phyloP scores from a whole-genome alignment of 2,797 vertebrate species.

The Eremophila alpestris region DNA sequence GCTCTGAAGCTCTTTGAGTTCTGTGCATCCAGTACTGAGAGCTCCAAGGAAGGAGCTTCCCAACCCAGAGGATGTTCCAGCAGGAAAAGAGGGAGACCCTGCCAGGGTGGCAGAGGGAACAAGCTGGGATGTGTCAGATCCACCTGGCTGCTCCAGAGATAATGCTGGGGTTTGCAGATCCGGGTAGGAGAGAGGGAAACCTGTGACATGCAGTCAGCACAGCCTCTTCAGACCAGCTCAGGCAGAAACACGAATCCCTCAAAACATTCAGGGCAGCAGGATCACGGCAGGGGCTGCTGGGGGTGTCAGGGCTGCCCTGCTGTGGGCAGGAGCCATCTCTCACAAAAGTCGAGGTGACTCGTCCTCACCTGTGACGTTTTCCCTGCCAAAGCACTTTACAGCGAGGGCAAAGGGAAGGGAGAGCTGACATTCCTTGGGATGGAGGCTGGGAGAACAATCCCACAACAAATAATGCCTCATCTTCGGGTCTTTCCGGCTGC shows the following conservation, averaged over 20 bases:
- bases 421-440: not conserved
- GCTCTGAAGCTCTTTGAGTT: not conserved
- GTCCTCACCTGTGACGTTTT: not conserved
- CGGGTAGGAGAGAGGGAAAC: not conserved
- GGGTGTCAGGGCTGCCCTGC: rapidly evolving
- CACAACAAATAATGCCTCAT: constrained; percentile 1
- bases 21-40: rapidly evolving
- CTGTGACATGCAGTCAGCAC: not conserved
- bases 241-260: not conserved
- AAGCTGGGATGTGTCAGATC: not conserved
- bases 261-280: rapidly evolving
- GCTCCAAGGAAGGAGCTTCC: not conserved
- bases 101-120: not conserved
- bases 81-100: not conserved
- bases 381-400: rapidly evolving
- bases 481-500: not conserved
- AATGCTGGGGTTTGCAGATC: not conserved
- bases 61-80: rapidly evolving
- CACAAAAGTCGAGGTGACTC: rapidly evolving
- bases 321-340: not conserved
- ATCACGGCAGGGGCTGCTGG: rapidly evolving
- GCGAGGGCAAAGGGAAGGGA: not conserved
- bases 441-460: not conserved
- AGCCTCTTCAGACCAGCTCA: not conserved
- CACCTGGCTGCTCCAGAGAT: not conserved